phyloP scores from a whole-genome alignment of 2,888 invertebrate genomes.

The Chironomus tentans region DNA sequence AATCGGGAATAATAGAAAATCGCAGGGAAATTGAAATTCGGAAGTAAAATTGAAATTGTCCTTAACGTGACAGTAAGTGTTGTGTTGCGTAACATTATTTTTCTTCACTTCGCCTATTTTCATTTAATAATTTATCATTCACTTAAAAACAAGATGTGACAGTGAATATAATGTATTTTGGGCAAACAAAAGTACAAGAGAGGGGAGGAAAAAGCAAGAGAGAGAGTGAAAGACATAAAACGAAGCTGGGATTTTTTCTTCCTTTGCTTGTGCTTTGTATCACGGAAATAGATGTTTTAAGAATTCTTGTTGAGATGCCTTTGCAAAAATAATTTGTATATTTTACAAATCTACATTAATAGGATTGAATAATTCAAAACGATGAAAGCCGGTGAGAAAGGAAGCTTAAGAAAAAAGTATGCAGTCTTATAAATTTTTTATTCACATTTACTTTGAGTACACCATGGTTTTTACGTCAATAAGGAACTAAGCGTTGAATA shows the following conservation, averaged over 20 bases:
- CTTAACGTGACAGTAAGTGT: background rate
- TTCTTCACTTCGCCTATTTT: background rate
- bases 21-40: background rate
- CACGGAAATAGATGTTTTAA: background rate
- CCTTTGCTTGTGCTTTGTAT: background rate
- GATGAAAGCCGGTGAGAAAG: background rate
- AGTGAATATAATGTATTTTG: constrained; percentile 25
- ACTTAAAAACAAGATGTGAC: constrained; percentile 26
- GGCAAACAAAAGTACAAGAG: constrained; percentile 14
- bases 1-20: background rate
- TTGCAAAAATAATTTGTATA: background rate
- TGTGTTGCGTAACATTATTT: background rate
- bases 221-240: background rate
- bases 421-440: no score
- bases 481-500: no score
- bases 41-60: background rate
- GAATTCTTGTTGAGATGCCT: background rate
- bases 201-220: background rate
- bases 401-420: background rate
- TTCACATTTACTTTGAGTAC: no score
- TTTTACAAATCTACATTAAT: constrained; percentile 5
- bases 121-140: constrained; percentile 26
- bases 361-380: background rate
- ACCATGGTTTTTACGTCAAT: no score
- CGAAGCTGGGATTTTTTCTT: no score